Evolutionary conservation across 2,888 invertebrate genomes (phyloP).

Genomic region (Catonia carolina): DNA sequence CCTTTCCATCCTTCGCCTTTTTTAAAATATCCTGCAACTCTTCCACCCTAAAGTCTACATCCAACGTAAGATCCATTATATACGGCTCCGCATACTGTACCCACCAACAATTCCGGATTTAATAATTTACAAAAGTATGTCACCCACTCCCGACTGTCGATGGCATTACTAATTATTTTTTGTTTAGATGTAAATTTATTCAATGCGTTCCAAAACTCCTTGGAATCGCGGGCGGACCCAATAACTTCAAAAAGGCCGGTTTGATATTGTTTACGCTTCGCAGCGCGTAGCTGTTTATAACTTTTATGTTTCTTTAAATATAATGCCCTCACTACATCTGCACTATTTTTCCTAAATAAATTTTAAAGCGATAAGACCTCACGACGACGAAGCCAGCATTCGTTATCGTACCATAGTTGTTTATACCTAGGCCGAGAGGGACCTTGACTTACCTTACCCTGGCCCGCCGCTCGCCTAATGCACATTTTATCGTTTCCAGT

Average conservation of each 20-base stretch:
- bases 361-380: background rate
- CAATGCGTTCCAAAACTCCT: background rate
- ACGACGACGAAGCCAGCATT: background rate
- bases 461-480: background rate
- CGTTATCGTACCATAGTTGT: background rate
- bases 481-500: background rate
- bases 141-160: background rate
- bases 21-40: slow-evolving; percentile 10
- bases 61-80: background rate
- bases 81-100: background rate
- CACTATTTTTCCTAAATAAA: background rate
- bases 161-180: background rate
- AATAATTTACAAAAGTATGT: background rate
- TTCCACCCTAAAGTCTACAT: background rate
- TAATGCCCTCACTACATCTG: background rate
- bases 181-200: background rate
- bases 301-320: background rate
- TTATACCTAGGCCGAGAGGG: background rate
- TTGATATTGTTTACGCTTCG: background rate
- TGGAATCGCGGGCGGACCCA: background rate
- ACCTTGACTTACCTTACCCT: background rate
- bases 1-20: slow-evolving; percentile 7
- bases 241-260: background rate
- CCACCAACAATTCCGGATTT: slow-evolving; percentile 1
- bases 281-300: background rate